These are phyloP conservation scores for Stichodactyla mertensii DNA, from an alignment of 64 coral and sea anemone genomes.

Conservation along the genomic window DNA sequence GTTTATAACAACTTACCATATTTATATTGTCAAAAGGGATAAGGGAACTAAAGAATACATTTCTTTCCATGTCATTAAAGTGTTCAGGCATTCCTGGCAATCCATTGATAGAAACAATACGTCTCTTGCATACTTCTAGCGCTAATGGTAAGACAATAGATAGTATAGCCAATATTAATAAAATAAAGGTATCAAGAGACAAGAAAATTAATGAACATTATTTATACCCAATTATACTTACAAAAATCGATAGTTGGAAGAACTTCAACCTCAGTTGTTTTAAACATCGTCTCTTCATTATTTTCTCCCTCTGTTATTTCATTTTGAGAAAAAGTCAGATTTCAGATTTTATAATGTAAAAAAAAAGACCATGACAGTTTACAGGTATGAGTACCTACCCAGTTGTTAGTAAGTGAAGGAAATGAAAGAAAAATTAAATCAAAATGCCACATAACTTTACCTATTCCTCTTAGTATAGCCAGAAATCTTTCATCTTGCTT, in stretches of 20 bases:
- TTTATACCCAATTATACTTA: constrained; percentile 18
- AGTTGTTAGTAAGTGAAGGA: too few species aligned
- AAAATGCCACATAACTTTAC: constrained; percentile 21
- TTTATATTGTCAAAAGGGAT: constrained; percentile 91
- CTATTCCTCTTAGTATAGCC: constrained; percentile 67
- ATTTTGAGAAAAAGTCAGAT: neutral
- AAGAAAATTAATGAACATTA: neutral
- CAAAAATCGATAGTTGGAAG: constrained; percentile 92
- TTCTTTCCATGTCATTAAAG: constrained; percentile 82
- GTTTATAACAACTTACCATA: constrained; percentile 49
- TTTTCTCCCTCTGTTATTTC: constrained; percentile 54
- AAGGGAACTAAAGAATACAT: constrained; percentile 77
- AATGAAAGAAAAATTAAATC: too few species aligned
- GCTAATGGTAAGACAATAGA: constrained; percentile 32
- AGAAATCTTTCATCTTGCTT: constrained; percentile 87
- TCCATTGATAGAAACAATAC: constrained; percentile 71
- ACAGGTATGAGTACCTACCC: too few species aligned
- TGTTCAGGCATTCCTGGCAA: constrained; percentile 89
- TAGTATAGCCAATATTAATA: neutral
- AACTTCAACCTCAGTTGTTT: constrained; percentile 60
- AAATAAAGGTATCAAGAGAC: neutral
- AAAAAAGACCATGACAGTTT: neutral
- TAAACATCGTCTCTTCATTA: constrained; percentile 59
- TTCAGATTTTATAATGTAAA: neutral
- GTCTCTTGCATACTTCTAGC: constrained; percentile 92